Conservation (phyloP, 1,140 invertebrate genomes). For the Papilio polytes region DNA sequence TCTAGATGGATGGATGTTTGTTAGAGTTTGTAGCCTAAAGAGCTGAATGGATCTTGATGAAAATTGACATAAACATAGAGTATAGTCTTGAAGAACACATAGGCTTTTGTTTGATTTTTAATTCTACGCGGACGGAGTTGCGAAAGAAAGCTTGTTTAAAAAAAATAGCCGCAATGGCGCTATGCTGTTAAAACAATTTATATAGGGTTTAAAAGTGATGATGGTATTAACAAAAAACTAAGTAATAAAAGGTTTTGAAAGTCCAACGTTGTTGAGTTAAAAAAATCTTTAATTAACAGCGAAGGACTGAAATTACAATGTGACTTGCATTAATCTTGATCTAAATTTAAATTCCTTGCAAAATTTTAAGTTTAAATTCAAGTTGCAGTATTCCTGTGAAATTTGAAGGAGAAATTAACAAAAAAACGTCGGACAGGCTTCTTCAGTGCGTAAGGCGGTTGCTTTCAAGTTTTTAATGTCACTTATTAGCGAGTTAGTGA, state of each 20-base stretch:
- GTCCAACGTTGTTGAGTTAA: neutral
- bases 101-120: no score
- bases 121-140: no score
- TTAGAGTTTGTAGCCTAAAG: no score
- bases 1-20: no score
- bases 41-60: no score
- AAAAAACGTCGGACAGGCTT: slow-evolving; percentile 40
- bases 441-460: slow-evolving; percentile 39
- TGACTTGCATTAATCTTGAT: neutral
- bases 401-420: slow-evolving; percentile 45
- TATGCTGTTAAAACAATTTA: no score
- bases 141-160: no score
- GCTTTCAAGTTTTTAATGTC: slow-evolving; percentile 48
- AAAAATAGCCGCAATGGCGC: no score
- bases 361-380: slow-evolving; percentile 12
- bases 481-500: slow-evolving; percentile 53
- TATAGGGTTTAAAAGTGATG: neutral
- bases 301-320: neutral
- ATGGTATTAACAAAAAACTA: neutral
- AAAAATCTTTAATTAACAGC: neutral
- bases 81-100: no score
- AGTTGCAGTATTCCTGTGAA: slow-evolving; percentile 30
- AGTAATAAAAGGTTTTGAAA: neutral
- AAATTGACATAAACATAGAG: no score
- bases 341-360: slow-evolving; percentile 26